phyloP scores from a whole-genome alignment of 1,140 invertebrate genomes.

The Maniola jurtina region DNA sequence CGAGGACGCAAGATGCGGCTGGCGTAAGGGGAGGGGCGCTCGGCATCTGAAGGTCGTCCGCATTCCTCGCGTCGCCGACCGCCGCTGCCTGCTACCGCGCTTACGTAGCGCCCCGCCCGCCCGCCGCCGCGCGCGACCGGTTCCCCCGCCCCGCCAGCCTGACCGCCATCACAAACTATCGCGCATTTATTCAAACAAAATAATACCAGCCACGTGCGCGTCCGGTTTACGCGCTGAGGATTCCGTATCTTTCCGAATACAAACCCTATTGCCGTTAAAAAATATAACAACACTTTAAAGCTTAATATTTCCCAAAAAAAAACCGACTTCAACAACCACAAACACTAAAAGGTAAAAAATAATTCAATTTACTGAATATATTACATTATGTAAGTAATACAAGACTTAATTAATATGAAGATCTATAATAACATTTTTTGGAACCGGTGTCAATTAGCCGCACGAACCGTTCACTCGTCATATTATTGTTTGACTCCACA shows the following conservation, averaged over 20 bases:
- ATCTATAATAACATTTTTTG: too few relatives aligned
- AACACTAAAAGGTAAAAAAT: too few relatives aligned
- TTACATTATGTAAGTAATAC: too few relatives aligned
- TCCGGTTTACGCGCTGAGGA: neutral
- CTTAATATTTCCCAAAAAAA: neutral
- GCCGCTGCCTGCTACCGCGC: constrained; percentile 76
- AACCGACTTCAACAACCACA: too few relatives aligned
- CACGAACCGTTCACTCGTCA: too few relatives aligned
- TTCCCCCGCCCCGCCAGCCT: constrained; percentile 52
- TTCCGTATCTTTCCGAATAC: constrained; percentile 1
- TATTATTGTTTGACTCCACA: too few relatives aligned
- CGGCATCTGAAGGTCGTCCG: constrained; percentile 77
- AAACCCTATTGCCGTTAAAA: neutral
- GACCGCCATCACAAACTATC: constrained; percentile 73
- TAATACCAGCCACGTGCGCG: constrained; percentile 6
- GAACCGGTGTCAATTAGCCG: too few relatives aligned
- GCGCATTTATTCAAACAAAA: constrained; percentile 72
- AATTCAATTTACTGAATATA: too few relatives aligned
- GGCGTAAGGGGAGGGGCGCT: constrained; percentile 70
- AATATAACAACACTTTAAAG: too few relatives aligned
- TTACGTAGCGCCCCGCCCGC: constrained; percentile 71
- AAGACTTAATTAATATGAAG: too few relatives aligned
- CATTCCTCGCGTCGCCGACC: constrained; percentile 76
- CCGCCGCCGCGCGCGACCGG: constrained; percentile 45
- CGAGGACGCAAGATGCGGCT: constrained; percentile 75